Evolutionary conservation across 2,888 invertebrate species (phyloP).

Genomic region (Gari tellinella): DNA sequence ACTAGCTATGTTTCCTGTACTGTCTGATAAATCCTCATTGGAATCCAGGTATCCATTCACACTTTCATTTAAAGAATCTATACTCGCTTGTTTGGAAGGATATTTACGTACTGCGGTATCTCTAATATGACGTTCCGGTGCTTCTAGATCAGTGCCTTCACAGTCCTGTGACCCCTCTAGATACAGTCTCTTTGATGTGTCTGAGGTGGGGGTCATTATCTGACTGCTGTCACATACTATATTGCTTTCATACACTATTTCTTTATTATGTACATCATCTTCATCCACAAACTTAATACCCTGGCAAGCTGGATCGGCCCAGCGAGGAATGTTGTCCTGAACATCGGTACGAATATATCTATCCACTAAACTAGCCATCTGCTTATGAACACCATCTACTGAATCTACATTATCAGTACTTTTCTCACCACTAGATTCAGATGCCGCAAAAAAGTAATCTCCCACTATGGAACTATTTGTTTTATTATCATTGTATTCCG

Average conservation of each 20-base stretch:
- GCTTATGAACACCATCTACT: slow-evolving; percentile 3
- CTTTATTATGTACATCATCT: slow-evolving; percentile 65
- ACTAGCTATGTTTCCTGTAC: slow-evolving; percentile 1
- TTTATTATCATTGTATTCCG: slow-evolving; percentile 4
- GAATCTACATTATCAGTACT: not conserved
- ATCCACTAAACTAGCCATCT: slow-evolving; percentile 55
- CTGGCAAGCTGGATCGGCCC: slow-evolving; percentile 82
- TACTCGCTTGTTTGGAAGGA: slow-evolving; percentile 13
- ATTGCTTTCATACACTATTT: slow-evolving; percentile 56
- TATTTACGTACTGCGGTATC: slow-evolving; percentile 7
- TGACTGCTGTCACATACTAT: slow-evolving; percentile 73
- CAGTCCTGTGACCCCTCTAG: slow-evolving; percentile 51
- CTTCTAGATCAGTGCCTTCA: slow-evolving; percentile 11
- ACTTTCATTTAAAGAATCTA: slow-evolving; percentile 13
- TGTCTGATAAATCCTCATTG: slow-evolving; percentile 11
- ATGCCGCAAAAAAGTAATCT: slow-evolving; percentile 47
- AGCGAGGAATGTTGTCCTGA: slow-evolving; percentile 67
- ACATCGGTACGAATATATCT: slow-evolving; percentile 41
- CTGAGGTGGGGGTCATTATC: slow-evolving; percentile 58
- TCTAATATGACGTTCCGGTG: not conserved
- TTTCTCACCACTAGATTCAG: slow-evolving; percentile 4
- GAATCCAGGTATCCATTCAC: slow-evolving; percentile 9
- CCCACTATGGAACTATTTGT: slow-evolving; percentile 36
- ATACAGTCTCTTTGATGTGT: slow-evolving; percentile 63
- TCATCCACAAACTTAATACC: slow-evolving; percentile 89